Base-by-base conservation (phyloP, 2,888 invertebrate species). In the Lordiphosa fenestrarum region DNA sequence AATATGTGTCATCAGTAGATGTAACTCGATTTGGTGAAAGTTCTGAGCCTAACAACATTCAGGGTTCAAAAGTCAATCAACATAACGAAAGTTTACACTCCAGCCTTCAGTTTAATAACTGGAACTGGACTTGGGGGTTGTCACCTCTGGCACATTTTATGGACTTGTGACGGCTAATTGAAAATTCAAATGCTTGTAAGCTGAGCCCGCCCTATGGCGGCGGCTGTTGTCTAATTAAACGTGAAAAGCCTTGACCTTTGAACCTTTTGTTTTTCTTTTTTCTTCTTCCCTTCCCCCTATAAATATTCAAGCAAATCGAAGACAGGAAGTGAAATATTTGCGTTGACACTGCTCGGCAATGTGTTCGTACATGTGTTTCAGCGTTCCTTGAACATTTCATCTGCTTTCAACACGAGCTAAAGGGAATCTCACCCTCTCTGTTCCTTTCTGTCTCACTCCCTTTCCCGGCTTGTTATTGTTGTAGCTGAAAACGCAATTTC, bases 261-360 rank as follows among this genome's bases (percentile, higher is more conserved):
- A 78, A 67, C 68, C 59, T 56, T 63, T 55, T 62, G 49, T 46
- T 48, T 49, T 44, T 33, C 15, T 33, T 13, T 13, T 10, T 44
- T 30, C 13, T 6, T 10, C 13, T 30, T 7, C 7, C 13, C 42
- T 12, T 9, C 5, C 23, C 23, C 30, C 9, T 58, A 67, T 64
- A 70, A 72, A 73, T 63, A 67, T 64, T 67, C 59, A 55, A 67
- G 71, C 57, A 62, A 71, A 71, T 67, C 61, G 74, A 71, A 59
- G 76, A 66, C 84, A 84, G 77, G 84, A 77, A 77, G 77, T 81
- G 71, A 84, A 73, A 68, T 84, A 77, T 84, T 81, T 77, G 74
- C 73, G 66, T 76, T 81, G 77, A 81, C 81, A 84, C 61, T 50
- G 64, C 58, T 66, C 60, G 63, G 62, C 66, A 64, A 63, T 52